A percentile compares a stretch with the other conserved stretches of the same genome.
phyloP scores from a whole-genome alignment of 2,888 invertebrate genomes.

The Acrobasis consociella region DNA sequence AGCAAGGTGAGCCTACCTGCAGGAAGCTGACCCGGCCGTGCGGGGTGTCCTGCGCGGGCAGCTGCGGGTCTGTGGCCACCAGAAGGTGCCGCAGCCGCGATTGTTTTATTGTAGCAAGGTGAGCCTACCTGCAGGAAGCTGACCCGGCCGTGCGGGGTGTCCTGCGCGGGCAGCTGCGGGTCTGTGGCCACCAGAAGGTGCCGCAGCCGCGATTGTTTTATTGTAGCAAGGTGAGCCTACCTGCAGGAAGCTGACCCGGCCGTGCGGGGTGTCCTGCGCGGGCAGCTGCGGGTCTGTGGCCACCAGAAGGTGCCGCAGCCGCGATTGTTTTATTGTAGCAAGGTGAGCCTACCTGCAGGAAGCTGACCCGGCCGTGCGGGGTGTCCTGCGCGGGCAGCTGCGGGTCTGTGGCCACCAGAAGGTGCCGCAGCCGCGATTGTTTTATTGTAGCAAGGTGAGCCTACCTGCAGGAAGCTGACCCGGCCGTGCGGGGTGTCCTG shows the following conservation, averaged over 20 bases:
- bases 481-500: constrained; percentile 88
- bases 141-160: constrained; percentile 89
- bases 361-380: constrained; percentile 89
- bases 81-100: constrained; percentile 86
- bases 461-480: constrained; percentile 87
- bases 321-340: too few species aligned
- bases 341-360: constrained; percentile 82
- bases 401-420: constrained; percentile 93
- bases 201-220: constrained; percentile 51
- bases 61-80: constrained; percentile 91
- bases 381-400: constrained; percentile 87
- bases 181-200: constrained; percentile 95
- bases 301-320: constrained; percentile 89
- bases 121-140: constrained; percentile 84
- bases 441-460: too few species aligned
- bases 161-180: constrained; percentile 86
- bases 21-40: constrained; percentile 90
- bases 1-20: constrained; percentile 69
- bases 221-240: too few species aligned
- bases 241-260: constrained; percentile 88
- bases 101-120: too few species aligned
- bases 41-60: constrained; percentile 86
- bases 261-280: constrained; percentile 87
- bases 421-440: constrained; percentile 83
- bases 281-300: constrained; percentile 91